Base-by-base conservation (phyloP, 2,888 invertebrate species). In the Drosophila flavopinicola region DNA sequence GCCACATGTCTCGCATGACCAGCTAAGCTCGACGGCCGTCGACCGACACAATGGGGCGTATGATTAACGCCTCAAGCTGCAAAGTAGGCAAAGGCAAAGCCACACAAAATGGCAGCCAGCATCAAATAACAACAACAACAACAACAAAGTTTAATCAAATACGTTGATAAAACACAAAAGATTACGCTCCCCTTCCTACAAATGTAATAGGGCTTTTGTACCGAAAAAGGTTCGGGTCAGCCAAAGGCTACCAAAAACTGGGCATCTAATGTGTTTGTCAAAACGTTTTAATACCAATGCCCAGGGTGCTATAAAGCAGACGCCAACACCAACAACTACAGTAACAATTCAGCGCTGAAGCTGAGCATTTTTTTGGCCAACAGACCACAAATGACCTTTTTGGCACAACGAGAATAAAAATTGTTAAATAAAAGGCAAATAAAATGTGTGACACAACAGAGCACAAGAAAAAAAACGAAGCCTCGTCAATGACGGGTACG, bases 81-180 rank as follows among this genome's bases (percentile, higher is more conserved):
- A 82, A 77, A 83, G 76, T 64, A 59, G 63, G 66, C 76, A 61
- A 56, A 39, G 57, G 37, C 39, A 66, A 68, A 77, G 66, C 59
- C 72, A 11, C 57, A 67, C 61, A 71, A 71, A 75, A 63, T 59
- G 53, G 45, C 56, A 64, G 54, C 17, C 44, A 33, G 23, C 29
- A 52, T 25, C 24, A 47, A 54, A 32, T 53, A 66, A 17, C 51
- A 54, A 32, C 56, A 66, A 17, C 17, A 44, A 17, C 65, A 65
- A 41, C 47, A 56, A 57, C 58, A 68, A 72, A 71, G 75, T 72
- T 85, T 85, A 85, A 79, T 79, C 85, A 79, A 79, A 85, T 82
- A 75, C 83, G 83, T 82, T 79, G 85, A 79, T 79, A 79, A 85
- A 85, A 85, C 83, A 78, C 75, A 78, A 85, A 85, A 80, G 79